Percentiles rank a stretch among this genome's conserved stretches.
Conservation (phyloP, 1,140 invertebrate genomes). For the Formica selysi region DNA sequence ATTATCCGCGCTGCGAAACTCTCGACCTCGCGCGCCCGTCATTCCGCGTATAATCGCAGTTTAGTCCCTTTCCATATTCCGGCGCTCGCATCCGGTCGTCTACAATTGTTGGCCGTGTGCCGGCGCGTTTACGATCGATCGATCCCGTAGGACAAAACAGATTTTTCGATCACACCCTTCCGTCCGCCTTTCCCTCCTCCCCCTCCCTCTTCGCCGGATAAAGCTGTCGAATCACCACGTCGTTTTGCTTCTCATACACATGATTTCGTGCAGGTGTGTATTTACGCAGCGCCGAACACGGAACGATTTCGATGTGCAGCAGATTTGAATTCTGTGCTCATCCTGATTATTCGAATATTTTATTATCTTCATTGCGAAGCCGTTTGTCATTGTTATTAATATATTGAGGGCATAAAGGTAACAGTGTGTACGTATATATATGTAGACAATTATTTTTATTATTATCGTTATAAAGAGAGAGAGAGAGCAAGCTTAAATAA, state of each 20-base stretch:
- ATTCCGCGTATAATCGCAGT: slow-evolving; percentile 56
- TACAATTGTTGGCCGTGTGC: slow-evolving; percentile 24
- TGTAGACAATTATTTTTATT: neutral
- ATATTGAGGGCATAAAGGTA: no score
- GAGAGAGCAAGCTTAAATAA: neutral
- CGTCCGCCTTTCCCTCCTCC: neutral
- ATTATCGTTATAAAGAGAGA: neutral
- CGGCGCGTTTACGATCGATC: slow-evolving; percentile 20
- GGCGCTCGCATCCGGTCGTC: slow-evolving; percentile 22
- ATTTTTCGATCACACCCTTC: slow-evolving; percentile 37
- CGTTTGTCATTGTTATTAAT: slow-evolving; percentile 16
- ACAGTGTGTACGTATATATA: no score
- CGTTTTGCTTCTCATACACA: slow-evolving; percentile 7
- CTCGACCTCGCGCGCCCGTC: slow-evolving; percentile 50
- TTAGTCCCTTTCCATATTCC: slow-evolving; percentile 54
- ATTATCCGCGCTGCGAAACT: slow-evolving; percentile 50
- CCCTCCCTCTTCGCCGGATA: neutral
- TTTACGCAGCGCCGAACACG: slow-evolving; percentile 5
- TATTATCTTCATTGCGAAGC: slow-evolving; percentile 11
- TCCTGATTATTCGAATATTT: slow-evolving; percentile 1
- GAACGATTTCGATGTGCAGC: neutral
- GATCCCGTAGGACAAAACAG: slow-evolving; percentile 29
- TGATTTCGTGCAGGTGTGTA: neutral
- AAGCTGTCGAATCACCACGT: slow-evolving; percentile 25
- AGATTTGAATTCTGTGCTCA: slow-evolving; percentile 19